Evolutionary conservation across 1,140 invertebrate genomes (phyloP).

Genomic region (Pseudomyrmex gracilis): DNA sequence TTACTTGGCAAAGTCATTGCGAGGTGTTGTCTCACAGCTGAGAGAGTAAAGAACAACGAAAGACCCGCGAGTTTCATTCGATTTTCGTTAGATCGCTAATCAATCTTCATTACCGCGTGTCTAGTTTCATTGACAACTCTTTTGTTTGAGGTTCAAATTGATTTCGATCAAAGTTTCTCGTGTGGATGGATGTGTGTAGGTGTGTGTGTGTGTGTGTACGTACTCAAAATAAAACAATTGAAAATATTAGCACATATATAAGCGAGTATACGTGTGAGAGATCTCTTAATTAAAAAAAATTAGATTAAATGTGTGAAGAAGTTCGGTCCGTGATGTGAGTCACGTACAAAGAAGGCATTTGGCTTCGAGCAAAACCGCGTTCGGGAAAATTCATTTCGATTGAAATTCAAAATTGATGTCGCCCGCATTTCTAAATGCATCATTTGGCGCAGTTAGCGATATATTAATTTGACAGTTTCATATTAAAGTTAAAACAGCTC

Average conservation of each 20-base stretch:
- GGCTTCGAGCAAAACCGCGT: not conserved
- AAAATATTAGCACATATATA: too few relatives aligned
- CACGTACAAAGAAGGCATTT: not conserved
- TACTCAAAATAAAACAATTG: too few relatives aligned
- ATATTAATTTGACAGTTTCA: conserved; percentile 68
- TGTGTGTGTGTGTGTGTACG: too few relatives aligned
- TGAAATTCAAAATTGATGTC: conserved; percentile 38
- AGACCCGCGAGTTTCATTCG: not conserved
- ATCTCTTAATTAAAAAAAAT: not conserved
- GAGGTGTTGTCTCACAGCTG: conserved; percentile 40
- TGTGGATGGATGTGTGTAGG: too few relatives aligned
- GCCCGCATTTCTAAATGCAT: conserved; percentile 46
- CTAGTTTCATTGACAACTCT: not conserved
- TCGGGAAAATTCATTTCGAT: not conserved
- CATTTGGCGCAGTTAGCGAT: conserved; percentile 54
- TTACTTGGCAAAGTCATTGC: conserved; percentile 49
- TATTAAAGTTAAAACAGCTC: conserved; percentile 63
- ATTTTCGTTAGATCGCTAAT: too few relatives aligned
- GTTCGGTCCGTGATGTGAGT: not conserved
- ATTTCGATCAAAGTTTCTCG: not conserved
- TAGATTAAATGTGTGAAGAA: too few relatives aligned
- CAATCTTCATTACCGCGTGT: not conserved
- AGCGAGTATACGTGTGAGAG: not conserved
- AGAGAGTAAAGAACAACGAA: conserved; percentile 57
- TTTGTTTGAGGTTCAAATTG: not conserved